Evolutionary conservation across 2,113 vertebrate genomes (phyloP).

Genomic region (Peromyscus polionotus): DNA sequence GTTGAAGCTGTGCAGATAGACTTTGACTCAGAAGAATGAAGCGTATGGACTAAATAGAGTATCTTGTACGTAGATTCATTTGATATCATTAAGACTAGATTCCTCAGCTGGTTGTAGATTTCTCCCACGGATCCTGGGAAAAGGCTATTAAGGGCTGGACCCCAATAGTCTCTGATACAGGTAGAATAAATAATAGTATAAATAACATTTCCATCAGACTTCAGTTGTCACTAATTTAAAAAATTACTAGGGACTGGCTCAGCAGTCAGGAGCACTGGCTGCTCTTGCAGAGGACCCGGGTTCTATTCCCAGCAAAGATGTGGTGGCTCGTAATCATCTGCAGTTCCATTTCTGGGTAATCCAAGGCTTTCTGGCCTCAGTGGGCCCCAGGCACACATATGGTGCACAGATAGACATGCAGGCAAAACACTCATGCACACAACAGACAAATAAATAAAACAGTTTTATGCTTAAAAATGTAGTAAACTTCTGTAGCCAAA

Average conservation of each 20-base stretch:
- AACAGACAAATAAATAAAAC: not conserved
- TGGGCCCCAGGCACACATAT: not conserved
- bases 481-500: not conserved
- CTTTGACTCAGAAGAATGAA: too few relatives aligned
- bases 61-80: too few relatives aligned
- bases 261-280: not conserved
- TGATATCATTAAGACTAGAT: too few relatives aligned
- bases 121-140: too few relatives aligned
- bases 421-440: not conserved
- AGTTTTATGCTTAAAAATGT: conserved; percentile 1
- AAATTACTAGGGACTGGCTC: not conserved
- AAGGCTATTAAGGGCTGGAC: too few relatives aligned
- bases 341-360: not conserved
- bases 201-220: not conserved
- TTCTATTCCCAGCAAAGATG: not conserved
- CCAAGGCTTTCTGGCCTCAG: not conserved
- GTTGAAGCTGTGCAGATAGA: too few relatives aligned
- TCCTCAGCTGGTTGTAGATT: too few relatives aligned
- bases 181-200: not conserved
- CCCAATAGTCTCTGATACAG: too few relatives aligned
- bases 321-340: not conserved
- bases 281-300: not conserved
- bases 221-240: not conserved
- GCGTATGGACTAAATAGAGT: too few relatives aligned
- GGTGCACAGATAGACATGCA: not conserved